phyloP scores from a whole-genome alignment of 2,888 invertebrate genomes.

The Acleris holmiana region DNA sequence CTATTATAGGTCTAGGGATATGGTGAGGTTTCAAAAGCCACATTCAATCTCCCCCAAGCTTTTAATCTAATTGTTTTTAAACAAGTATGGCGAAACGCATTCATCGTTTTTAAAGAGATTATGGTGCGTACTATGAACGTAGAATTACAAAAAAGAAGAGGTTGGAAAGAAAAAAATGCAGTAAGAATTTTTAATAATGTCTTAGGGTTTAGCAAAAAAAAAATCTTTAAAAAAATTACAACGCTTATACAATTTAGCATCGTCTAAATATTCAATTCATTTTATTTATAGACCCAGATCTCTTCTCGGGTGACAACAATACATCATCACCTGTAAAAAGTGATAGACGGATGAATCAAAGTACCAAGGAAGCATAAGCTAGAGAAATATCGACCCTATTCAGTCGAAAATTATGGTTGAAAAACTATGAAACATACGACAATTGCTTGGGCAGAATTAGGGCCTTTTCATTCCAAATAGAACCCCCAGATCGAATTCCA shows the following conservation, averaged over 20 bases:
- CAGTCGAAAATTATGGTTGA: too few species aligned
- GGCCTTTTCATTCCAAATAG: conserved; percentile 2
- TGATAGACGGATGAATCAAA: conserved; percentile 25
- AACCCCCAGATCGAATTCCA: conserved; percentile 14
- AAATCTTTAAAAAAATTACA: too few species aligned
- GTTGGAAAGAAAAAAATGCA: too few species aligned
- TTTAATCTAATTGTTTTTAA: conserved; percentile 36
- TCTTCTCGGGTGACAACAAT: conserved; percentile 10
- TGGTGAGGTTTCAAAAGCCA: conserved; percentile 19
- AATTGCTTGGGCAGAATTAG: not conserved
- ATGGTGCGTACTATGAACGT: not conserved
- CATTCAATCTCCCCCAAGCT: conserved; percentile 18
- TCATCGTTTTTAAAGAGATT: not conserved
- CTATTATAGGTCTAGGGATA: conserved; percentile 10
- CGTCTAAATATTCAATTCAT: too few species aligned
- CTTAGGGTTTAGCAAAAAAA: too few species aligned
- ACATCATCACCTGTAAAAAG: conserved; percentile 2
- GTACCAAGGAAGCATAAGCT: not conserved
- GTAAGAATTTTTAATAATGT: too few species aligned
- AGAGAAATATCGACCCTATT: too few species aligned
- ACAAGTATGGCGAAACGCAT: conserved; percentile 1
- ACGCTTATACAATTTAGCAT: too few species aligned
- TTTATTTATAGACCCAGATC: not conserved
- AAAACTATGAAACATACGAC: too few species aligned
- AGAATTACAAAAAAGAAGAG: too few species aligned